Conservation (phyloP, 2,888 invertebrate genomes). For the Synergus japonicus region DNA sequence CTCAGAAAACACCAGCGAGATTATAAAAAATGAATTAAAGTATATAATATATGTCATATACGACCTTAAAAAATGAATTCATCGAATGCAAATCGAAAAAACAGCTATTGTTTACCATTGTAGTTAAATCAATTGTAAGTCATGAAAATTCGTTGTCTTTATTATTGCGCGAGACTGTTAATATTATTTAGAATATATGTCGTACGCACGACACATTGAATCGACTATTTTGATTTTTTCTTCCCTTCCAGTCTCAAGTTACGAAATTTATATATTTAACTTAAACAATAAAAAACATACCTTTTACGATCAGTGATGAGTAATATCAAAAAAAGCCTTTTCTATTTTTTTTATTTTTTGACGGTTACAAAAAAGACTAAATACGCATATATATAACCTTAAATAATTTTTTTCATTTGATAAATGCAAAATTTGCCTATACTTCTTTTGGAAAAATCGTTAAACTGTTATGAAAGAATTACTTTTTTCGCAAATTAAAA, state of each 20-base stretch:
- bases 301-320: not conserved
- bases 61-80: slow-evolving; percentile 15
- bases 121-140: slow-evolving; percentile 39
- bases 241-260: not conserved
- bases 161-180: slow-evolving; percentile 35
- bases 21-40: not conserved
- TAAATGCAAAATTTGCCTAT: no score
- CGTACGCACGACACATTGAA: slow-evolving; percentile 38
- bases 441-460: no score
- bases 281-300: not conserved
- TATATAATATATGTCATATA: not conserved
- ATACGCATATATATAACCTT: no score
- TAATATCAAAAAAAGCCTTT: no score
- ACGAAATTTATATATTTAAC: not conserved
- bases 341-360: no score
- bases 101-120: not conserved
- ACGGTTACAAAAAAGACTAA: no score
- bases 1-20: slow-evolving; percentile 16
- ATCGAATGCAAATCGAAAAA: not conserved
- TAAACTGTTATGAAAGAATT: no score
- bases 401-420: no score
- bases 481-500: no score
- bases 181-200: slow-evolving; percentile 39
- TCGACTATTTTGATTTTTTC: not conserved
- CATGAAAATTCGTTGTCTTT: slow-evolving; percentile 19